These are phyloP conservation scores for Xestia c-nigrum DNA, from an alignment of 2,888 invertebrate genomes.

Conservation along the genomic window DNA sequence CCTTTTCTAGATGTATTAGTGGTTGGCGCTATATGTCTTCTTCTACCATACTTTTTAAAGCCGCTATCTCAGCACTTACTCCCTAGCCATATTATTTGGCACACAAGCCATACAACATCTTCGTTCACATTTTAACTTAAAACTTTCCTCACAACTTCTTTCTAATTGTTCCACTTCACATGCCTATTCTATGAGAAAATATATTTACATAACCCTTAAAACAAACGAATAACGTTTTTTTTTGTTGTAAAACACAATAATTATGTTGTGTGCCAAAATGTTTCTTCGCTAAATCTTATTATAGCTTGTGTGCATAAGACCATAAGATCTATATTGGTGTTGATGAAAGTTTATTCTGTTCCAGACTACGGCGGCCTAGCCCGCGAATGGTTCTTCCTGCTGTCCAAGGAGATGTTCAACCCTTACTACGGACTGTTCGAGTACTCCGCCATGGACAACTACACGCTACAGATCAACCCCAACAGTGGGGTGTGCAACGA, in stretches of 20 bases:
- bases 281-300: background rate
- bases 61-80: background rate
- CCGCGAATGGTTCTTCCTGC: constrained; percentile 99
- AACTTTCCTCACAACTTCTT: no score
- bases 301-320: background rate
- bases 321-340: background rate
- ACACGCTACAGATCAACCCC: constrained; percentile 99
- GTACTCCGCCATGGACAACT: constrained; percentile 99
- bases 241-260: no score
- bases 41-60: background rate
- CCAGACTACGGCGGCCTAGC: constrained; percentile 98
- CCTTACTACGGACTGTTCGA: constrained; percentile 99
- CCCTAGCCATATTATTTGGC: no score
- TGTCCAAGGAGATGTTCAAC: constrained; percentile 99
- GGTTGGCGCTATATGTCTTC: background rate
- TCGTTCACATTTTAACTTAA: no score
- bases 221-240: no score
- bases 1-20: background rate
- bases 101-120: background rate
- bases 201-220: no score
- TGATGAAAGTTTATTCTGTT: background rate
- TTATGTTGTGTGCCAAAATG: no score
- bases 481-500: constrained; percentile 99
- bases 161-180: no score
- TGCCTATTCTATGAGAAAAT: no score